Evolutionary conservation across 1,140 invertebrate genomes (phyloP), one percentile per base, ranked within the genome.

Genomic region (Drosophila serrata): DNA sequence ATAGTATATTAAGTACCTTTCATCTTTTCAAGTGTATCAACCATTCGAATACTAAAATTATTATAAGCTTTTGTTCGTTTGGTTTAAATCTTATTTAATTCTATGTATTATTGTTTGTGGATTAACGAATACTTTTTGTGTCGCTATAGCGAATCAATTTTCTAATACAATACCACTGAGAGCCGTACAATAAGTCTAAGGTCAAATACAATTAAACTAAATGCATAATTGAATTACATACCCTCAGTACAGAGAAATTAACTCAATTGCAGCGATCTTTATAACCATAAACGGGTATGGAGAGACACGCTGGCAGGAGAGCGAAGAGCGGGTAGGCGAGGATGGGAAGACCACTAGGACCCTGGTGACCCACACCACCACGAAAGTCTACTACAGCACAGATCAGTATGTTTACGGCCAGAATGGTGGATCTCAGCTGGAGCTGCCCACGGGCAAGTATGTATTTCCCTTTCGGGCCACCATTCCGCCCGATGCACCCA

Each of bases 261-360:
- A 87, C 22, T 42, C 58, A 86, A 87, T 82, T 86, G 58, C 57
- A 95, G 95, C 93, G 37, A 93, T 95, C 64, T 93, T 92, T 55
- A 93, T 95, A 19, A 94, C 93, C 53, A 84, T 95, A 39, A 94
- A 94, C 78, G 95, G 95, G 12, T 93, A 93, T 64, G 94, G 94
- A 1, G 93, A 95, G 76, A 94, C 94, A 42, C 93, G 93, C 62
- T 95, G 95, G 95, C 92, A 93, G 48, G 93, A 94, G 55, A 93
- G 93, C 42, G 94, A 94, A 78, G 93, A 93, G 55, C 92, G 93
- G 37, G 91, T 93, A 73, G 93, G 94, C 61, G 91, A 93, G 46
- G 93, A 94, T 76, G 90, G 91, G 24, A 92, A 92, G 51, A 61
- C 45, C 8, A 49, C 77, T 2, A 90, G 92, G 42, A 42, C 81